phyloP scores from a whole-genome alignment of 1,140 invertebrate genomes.

The Glomeris maerens region DNA sequence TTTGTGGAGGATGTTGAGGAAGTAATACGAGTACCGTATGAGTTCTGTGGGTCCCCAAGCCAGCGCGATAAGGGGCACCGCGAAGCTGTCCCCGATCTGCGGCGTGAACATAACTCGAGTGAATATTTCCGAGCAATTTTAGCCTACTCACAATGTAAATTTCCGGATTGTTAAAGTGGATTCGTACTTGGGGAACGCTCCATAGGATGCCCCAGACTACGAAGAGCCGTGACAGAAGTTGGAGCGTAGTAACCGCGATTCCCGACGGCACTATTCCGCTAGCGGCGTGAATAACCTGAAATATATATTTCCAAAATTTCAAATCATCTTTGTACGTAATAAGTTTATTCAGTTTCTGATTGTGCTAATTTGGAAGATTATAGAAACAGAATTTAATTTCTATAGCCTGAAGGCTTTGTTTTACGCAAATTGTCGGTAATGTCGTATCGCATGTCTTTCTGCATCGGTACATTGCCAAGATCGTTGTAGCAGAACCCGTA shows the following conservation, averaged over 20 bases:
- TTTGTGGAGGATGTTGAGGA: constrained; percentile 54
- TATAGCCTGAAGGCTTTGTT: no score
- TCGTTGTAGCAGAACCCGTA: no score
- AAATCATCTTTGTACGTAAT: no score
- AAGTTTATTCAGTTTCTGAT: no score
- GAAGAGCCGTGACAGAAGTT: constrained; percentile 79
- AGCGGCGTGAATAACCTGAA: constrained; percentile 63
- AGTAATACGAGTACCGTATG: constrained; percentile 83
- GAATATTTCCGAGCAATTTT: not conserved
- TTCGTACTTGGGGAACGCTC: constrained; percentile 43
- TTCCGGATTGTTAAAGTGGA: not conserved
- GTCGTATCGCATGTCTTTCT: no score
- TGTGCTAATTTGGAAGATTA: no score
- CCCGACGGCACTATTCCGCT: constrained; percentile 69
- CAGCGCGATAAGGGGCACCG: constrained; percentile 51
- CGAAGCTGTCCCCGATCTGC: constrained; percentile 29
- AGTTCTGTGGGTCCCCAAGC: constrained; percentile 94
- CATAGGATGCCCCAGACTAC: constrained; percentile 69
- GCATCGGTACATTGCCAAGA: no score
- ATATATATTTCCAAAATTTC: no score
- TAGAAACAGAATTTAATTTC: no score
- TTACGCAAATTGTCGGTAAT: no score
- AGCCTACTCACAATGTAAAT: not conserved
- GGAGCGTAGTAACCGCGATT: constrained; percentile 60
- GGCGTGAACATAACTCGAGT: no score